Percentiles rank a stretch among this genome's conserved stretches.
Evolutionary conservation across 2,797 vertebrate species (phyloP).

Genomic region (Eulemur coronatus): DNA sequence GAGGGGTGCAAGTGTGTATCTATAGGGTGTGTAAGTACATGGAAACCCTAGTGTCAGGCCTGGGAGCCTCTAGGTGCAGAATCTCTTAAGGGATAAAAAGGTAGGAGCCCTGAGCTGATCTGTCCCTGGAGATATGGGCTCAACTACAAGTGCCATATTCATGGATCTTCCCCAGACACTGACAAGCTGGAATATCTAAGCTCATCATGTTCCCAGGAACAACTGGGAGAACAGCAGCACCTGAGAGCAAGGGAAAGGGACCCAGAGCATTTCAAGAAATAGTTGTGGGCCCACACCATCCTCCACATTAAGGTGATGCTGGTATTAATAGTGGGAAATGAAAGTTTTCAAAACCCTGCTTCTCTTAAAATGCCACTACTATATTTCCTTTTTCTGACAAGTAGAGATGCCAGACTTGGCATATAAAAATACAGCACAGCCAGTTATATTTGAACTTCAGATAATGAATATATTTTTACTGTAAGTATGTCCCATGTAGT

Average conservation of each 20-base stretch:
- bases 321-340: background rate
- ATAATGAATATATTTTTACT: background rate
- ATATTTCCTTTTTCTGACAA: background rate
- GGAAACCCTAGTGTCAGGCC: no score
- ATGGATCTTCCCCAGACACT: background rate
- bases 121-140: background rate
- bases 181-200: background rate
- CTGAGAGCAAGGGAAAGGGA: no score
- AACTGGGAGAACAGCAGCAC: background rate
- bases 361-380: background rate
- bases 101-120: background rate
- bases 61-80: background rate
- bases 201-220: accelerated
- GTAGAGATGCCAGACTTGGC: background rate
- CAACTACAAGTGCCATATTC: background rate
- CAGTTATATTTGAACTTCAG: background rate
- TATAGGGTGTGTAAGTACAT: background rate
- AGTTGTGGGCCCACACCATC: accelerated
- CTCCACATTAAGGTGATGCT: accelerated
- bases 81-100: no score
- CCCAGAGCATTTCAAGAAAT: background rate
- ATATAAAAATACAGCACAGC: background rate
- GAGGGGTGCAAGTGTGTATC: accelerated
- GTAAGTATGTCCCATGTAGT: background rate
- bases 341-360: background rate